Conservation (phyloP, 2,797 vertebrate species). For the Lithobates sylvaticus region DNA sequence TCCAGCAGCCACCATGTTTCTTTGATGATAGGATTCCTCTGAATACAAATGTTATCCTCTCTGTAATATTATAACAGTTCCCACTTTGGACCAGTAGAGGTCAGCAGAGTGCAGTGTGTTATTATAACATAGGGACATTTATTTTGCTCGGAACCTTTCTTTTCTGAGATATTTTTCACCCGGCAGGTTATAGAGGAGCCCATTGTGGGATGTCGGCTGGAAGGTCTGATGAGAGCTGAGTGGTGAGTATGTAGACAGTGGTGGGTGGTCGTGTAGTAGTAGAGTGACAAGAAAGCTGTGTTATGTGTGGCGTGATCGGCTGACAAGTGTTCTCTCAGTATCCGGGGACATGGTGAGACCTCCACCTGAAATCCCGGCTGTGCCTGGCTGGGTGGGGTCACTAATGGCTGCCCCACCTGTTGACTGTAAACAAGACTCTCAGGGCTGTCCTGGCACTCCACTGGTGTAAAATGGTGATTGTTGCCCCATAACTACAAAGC, state of each 20-base stretch:
- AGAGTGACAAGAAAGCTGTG: no score
- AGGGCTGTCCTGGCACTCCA: no score
- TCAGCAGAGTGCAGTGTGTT: not conserved
- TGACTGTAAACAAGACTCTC: not conserved
- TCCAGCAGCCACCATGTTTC: no score
- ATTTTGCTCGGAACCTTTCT: slow-evolving; percentile 35
- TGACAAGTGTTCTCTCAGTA: no score
- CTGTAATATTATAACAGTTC: not conserved
- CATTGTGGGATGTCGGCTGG: not conserved
- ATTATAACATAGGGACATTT: not conserved
- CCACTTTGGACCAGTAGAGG: not conserved
- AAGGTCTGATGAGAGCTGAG: not conserved
- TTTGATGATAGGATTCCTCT: not conserved
- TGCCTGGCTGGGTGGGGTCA: no score
- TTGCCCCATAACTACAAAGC: no score
- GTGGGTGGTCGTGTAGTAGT: no score
- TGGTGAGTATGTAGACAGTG: not conserved
- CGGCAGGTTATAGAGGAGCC: not conserved
- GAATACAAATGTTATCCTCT: not conserved
- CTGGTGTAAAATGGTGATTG: not conserved
- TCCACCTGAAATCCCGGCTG: no score
- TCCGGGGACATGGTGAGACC: no score
- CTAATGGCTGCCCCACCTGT: not conserved
- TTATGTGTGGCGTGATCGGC: no score
- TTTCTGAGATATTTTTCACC: not conserved